Conservation (phyloP, 2,888 invertebrate genomes). For the Endotricha flammealis region DNA sequence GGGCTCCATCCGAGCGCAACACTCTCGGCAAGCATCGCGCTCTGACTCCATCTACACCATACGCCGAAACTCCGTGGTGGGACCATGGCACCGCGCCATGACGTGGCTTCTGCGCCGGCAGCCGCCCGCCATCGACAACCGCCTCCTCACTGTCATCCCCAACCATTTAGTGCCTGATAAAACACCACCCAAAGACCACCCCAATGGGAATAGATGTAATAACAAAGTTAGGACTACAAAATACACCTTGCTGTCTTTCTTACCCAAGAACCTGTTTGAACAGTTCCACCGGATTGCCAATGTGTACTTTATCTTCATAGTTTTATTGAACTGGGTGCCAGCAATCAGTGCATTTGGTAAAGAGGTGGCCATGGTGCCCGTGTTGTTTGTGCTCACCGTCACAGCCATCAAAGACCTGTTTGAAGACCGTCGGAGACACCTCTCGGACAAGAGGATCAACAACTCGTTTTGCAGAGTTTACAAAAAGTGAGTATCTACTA, state of each 20-base stretch:
- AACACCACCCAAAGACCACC: conserved; percentile 88
- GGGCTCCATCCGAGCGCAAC: conserved; percentile 75
- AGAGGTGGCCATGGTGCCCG: conserved; percentile 96
- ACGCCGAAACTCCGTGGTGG: conserved; percentile 84
- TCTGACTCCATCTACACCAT: conserved; percentile 94
- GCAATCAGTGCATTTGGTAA: conserved; percentile 96
- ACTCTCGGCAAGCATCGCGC: conserved; percentile 92
- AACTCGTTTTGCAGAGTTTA: conserved; percentile 94
- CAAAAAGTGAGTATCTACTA: conserved; percentile 85
- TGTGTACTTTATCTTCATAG: conserved; percentile 98
- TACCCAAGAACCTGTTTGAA: conserved; percentile 97
- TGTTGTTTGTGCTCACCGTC: conserved; percentile 94
- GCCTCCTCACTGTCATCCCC: conserved; percentile 86
- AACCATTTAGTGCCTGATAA: conserved; percentile 91
- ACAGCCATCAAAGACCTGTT: conserved; percentile 97
- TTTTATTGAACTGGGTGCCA: conserved; percentile 97
- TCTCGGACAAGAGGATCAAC: conserved; percentile 96
- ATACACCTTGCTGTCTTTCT: conserved; percentile 94
- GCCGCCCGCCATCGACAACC: conserved; percentile 82
- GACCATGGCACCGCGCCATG: conserved; percentile 84
- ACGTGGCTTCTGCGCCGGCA: conserved; percentile 79
- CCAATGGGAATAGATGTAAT: conserved; percentile 88
- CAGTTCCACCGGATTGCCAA: conserved; percentile 99
- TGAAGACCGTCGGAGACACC: conserved; percentile 93
- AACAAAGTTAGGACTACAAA: conserved; percentile 96